Conservation (phyloP, 1,140 invertebrate species). For the Hydropsyche tenuis region DNA sequence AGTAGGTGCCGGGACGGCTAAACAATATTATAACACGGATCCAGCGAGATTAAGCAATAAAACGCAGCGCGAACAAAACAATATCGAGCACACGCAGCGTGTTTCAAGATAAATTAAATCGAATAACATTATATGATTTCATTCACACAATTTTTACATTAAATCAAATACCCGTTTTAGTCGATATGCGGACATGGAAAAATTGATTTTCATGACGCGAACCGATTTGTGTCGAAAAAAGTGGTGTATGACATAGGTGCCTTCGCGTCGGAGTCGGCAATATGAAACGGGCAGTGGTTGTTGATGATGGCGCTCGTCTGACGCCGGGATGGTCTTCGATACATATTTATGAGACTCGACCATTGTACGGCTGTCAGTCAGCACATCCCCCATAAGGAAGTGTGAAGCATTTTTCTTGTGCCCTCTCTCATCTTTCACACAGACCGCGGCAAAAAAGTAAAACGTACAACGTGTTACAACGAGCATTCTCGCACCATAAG, state of each 20-base stretch:
- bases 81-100: conserved; percentile 1
- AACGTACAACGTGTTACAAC: conserved; percentile 23
- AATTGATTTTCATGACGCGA: too few species aligned
- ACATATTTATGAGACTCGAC: conserved; percentile 34
- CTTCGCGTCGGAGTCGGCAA: not conserved
- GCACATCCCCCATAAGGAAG: conserved; percentile 18
- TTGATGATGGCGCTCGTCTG: not conserved
- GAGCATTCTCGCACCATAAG: not conserved
- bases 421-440: conserved; percentile 24
- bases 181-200: too few species aligned
- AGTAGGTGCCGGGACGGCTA: conserved; percentile 36
- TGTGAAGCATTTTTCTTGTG: conserved; percentile 28
- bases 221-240: not conserved
- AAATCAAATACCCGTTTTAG: too few species aligned
- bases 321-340: conserved; percentile 23
- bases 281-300: not conserved
- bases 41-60: conserved; percentile 8
- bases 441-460: not conserved
- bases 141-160: too few species aligned
- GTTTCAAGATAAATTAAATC: conserved; percentile 1
- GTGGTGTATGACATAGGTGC: not conserved
- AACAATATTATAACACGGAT: conserved; percentile 34
- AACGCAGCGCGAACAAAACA: conserved; percentile 7
- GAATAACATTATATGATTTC: not conserved
- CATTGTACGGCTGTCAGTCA: conserved; percentile 31